Conservation (phyloP, 2,888 invertebrate species). For the Oxyteleia sp. region DNA sequence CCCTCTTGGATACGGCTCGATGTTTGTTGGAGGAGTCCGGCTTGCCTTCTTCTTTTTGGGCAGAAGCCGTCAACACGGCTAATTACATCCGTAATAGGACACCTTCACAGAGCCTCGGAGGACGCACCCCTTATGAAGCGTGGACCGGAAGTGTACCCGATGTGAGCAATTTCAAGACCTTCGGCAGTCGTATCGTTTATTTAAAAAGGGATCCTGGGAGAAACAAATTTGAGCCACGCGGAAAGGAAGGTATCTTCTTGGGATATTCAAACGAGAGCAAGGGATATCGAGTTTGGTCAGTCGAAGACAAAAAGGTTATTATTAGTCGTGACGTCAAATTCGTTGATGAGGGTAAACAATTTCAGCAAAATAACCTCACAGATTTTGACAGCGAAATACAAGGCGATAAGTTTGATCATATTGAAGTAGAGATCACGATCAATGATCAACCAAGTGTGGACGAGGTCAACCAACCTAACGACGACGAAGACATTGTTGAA, state of each 20-base stretch:
- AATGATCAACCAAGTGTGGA: neutral
- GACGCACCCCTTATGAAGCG: slow-evolving; percentile 14
- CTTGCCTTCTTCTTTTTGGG: too few species aligned
- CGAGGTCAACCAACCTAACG: neutral
- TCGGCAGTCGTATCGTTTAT: slow-evolving; percentile 13
- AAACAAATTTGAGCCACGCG: slow-evolving; percentile 14
- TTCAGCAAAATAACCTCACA: neutral
- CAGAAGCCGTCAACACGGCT: too few species aligned
- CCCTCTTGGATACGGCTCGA: too few species aligned
- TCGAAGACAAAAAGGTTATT: slow-evolving; percentile 14
- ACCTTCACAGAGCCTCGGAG: slow-evolving; percentile 9
- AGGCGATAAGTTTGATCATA: neutral
- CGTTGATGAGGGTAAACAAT: neutral
- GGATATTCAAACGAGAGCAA: slow-evolving; percentile 6
- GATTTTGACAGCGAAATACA: slow-evolving; percentile 1
- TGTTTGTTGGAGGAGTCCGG: too few species aligned
- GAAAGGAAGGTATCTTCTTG: slow-evolving; percentile 1
- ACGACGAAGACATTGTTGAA: neutral
- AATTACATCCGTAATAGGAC: slow-evolving; percentile 15
- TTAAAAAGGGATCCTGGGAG: neutral
- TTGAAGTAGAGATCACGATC: neutral
- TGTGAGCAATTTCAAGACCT: neutral
- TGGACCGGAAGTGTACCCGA: slow-evolving; percentile 22
- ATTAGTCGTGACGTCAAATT: slow-evolving; percentile 15
- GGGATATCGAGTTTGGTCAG: slow-evolving; percentile 21